A percentile compares a stretch with the other conserved stretches of the same genome.
These are phyloP conservation scores for Leptopilina syphax DNA, from an alignment of 2,888 invertebrate genomes.

Conservation along the genomic window DNA sequence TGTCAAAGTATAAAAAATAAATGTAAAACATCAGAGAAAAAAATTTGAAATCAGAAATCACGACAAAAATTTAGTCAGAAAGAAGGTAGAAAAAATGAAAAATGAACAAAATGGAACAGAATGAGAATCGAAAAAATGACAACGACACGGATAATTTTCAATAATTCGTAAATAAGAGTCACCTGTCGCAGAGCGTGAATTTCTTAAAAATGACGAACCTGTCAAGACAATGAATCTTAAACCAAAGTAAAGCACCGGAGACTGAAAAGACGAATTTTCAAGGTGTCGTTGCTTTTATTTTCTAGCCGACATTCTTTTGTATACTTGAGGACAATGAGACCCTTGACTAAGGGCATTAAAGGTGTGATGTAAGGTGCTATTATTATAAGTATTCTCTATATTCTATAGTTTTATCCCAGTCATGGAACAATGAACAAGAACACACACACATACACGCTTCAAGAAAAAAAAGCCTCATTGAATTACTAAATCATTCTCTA, in stretches of 20 bases:
- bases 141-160: conserved; percentile 2
- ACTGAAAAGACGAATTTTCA: conserved; percentile 51
- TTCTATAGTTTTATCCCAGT: conserved; percentile 23
- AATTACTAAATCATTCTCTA: conserved; percentile 6
- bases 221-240: conserved; percentile 59
- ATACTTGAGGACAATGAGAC: conserved; percentile 45
- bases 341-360: conserved; percentile 46
- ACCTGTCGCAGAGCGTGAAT: conserved; percentile 12
- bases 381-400: conserved; percentile 52
- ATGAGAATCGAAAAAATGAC: not conserved
- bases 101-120: too few species aligned
- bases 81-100: too few species aligned
- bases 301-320: conserved; percentile 56
- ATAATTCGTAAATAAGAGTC: conserved; percentile 42
- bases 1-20: not conserved
- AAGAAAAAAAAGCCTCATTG: not conserved
- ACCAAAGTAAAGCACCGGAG: conserved; percentile 60
- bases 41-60: not conserved
- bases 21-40: not conserved
- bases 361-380: conserved; percentile 53
- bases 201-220: conserved; percentile 33
- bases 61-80: not conserved
- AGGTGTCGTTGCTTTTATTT: conserved; percentile 42
- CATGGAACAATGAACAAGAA: conserved; percentile 45
- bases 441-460: not conserved